Conservation (phyloP, 2,888 invertebrate species). For the Monochamus alternatus region DNA sequence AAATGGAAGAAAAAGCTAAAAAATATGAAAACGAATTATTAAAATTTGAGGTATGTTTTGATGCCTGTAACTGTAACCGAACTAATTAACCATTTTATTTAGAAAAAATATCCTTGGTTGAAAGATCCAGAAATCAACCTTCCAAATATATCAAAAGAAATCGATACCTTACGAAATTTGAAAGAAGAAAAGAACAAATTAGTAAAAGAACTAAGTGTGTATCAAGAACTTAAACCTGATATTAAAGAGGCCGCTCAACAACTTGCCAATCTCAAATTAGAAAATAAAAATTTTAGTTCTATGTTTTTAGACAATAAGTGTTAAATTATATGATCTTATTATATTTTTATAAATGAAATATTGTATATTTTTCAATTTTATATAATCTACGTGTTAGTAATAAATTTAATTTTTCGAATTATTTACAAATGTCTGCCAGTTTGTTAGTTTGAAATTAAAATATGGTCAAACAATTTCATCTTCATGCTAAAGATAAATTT, state of each 20-base stretch:
- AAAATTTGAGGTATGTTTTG: slow-evolving; percentile 62
- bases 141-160: slow-evolving; percentile 61
- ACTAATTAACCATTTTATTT: slow-evolving; percentile 26
- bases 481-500: too few relatives aligned
- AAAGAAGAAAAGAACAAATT: slow-evolving; percentile 61
- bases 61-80: background rate
- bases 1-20: slow-evolving; percentile 61
- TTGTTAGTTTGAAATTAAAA: too few relatives aligned
- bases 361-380: slow-evolving; percentile 37
- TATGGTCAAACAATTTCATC: too few relatives aligned
- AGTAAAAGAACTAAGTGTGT: slow-evolving; percentile 60
- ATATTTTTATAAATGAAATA: slow-evolving; percentile 29
- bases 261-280: slow-evolving; percentile 60
- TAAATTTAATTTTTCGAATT: slow-evolving; percentile 26
- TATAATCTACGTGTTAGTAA: slow-evolving; percentile 32
- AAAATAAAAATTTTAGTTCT: slow-evolving; percentile 54
- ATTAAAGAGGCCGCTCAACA: slow-evolving; percentile 64
- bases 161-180: slow-evolving; percentile 57
- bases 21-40: slow-evolving; percentile 62
- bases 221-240: slow-evolving; percentile 64
- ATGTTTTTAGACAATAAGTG: slow-evolving; percentile 41
- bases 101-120: slow-evolving; percentile 57
- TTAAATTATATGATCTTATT: slow-evolving; percentile 31
- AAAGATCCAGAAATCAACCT: slow-evolving; percentile 62
- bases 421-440: background rate